Conservation (phyloP, 2,113 vertebrate species). For the Labrus mixtus region DNA sequence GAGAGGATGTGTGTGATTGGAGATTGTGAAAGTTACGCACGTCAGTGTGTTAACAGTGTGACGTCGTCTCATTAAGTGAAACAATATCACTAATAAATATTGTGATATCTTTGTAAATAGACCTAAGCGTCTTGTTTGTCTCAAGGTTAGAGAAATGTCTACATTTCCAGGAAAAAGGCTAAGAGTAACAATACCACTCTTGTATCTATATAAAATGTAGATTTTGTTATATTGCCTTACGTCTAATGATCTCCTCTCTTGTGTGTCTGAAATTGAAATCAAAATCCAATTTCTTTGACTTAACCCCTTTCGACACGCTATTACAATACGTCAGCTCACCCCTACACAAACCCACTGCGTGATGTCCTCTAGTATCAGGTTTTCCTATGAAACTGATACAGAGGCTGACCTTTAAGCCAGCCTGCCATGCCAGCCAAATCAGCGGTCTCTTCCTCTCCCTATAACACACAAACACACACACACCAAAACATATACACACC, state of each 20-base stretch:
- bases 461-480: background rate
- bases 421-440: constrained; percentile 36
- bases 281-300: constrained; percentile 5
- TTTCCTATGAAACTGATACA: constrained; percentile 73
- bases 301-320: constrained; percentile 2
- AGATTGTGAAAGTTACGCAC: no score
- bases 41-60: no score
- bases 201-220: no score
- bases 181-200: no score
- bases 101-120: no score
- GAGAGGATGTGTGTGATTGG: no score
- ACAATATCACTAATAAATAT: no score
- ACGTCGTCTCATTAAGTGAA: no score
- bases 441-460: constrained; percentile 11
- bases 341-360: constrained; percentile 16
- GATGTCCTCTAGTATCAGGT: constrained; percentile 58
- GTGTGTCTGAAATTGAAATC: background rate
- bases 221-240: background rate
- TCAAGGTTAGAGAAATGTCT: no score
- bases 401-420: constrained; percentile 63
- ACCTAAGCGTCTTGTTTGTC: no score
- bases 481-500: constrained; percentile 5
- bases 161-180: no score
- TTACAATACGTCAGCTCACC: background rate
- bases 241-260: background rate